Evolutionary conservation across 2,888 invertebrate genomes (phyloP), one percentile per base, ranked within the genome.

Genomic region (Trichopria drosophilae): DNA sequence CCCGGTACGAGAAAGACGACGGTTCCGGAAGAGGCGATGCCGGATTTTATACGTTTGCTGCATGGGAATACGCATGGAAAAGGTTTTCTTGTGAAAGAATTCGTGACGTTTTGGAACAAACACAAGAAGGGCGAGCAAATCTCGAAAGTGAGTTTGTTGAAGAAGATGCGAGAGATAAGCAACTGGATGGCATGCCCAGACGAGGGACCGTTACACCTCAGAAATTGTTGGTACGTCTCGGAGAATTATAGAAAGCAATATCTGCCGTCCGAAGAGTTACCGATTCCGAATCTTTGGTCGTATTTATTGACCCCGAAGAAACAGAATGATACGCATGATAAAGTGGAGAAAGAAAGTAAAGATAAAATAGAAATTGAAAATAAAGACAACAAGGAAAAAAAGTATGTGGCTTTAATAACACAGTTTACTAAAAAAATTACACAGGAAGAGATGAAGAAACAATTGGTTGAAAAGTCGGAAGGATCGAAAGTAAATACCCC

Each of bases 201-300:
- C n/a, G 76, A 78, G 39, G n/a, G n/a, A n/a, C 72, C 78, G 4
- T 73, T 79, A 70, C 78, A 79, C 51, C 80, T 81, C 43, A 83
- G 80, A 48, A 70, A 74, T n/a, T 84, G 84, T 61, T 88, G 88
- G 88, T 80, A 81, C 60, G 85, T 88, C 1, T 66, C 79, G 1
- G 76, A 80, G 6, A 81, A 82, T 9, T 60, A 80, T 1, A 74
- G 82, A 10, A 75, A 80, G 24, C 78, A 82, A 61, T 82, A 82
- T 69, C 70, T 78, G 5, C 65, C 80, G 15, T 64, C 74, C 1
- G 65, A 69, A 9, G 77, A 80, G 28, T 64, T 84, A 1, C 65
- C 74, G 1, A 50, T 83, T 13, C 80, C 82, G 0, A 84, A 84
- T 64, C 66, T 72, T 3, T 85, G 85, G 84, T 69, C 71, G 3